phyloP scores from a whole-genome alignment of 2,113 vertebrate species.

The Motacilla alba region DNA sequence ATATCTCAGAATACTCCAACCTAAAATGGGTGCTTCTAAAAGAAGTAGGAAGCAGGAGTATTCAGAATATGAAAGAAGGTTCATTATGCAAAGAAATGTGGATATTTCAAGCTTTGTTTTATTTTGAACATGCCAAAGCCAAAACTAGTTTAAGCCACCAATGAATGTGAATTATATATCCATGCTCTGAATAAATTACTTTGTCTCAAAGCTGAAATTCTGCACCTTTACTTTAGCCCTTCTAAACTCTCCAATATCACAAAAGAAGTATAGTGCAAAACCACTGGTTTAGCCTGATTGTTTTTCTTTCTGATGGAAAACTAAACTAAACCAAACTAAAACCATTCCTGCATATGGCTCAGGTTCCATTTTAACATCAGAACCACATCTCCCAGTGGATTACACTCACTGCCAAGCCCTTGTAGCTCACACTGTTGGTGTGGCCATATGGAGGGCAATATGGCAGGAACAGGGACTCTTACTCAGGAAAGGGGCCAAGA shows the following conservation, averaged over 20 bases:
- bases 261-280: not conserved
- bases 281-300: not conserved
- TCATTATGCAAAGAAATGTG: not conserved
- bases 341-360: not conserved
- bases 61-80: not conserved
- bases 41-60: not conserved
- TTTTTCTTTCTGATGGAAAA: not conserved
- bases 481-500: not conserved
- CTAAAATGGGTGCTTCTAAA: not conserved
- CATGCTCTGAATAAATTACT: not conserved
- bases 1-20: not conserved
- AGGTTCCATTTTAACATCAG: not conserved
- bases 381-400: not conserved
- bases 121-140: not conserved
- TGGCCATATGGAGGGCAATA: not conserved
- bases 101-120: not conserved
- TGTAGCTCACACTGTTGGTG: not conserved
- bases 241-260: not conserved
- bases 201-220: not conserved
- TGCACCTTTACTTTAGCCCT: not conserved
- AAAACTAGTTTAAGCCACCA: not conserved
- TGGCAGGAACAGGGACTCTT: not conserved
- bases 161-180: not conserved
- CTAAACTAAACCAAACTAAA: not conserved
- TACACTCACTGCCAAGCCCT: not conserved